Percentiles rank a stretch among this genome's conserved stretches.
phyloP scores from a whole-genome alignment of 2,888 invertebrate genomes.

The Agonopterix alstromeriana region DNA sequence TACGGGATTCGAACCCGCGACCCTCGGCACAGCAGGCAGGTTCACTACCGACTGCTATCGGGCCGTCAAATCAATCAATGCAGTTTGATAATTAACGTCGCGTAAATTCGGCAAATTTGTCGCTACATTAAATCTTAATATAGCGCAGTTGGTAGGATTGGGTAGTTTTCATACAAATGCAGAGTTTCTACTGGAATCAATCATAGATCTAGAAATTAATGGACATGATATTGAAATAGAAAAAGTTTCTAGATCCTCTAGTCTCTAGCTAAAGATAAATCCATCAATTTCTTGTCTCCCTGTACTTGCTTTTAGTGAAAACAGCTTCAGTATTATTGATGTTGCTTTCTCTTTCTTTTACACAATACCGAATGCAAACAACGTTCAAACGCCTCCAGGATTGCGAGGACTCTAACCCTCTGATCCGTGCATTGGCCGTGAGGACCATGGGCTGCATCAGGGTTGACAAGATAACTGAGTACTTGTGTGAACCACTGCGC shows the following conservation, averaged over 20 bases:
- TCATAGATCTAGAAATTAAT: not conserved
- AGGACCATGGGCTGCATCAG: slow-evolving; percentile 99
- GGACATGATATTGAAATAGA: not conserved
- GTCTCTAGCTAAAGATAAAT: too few species aligned
- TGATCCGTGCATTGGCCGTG: slow-evolving; percentile 98
- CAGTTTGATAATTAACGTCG: too few species aligned
- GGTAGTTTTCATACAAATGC: not conserved
- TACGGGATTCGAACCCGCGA: too few species aligned
- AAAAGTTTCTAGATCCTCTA: too few species aligned
- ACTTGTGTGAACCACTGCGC: slow-evolving; percentile 97
- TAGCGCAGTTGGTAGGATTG: too few species aligned
- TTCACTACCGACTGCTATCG: too few species aligned
- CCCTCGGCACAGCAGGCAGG: too few species aligned
- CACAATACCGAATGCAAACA: slow-evolving; percentile 38
- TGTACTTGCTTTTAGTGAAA: slow-evolving; percentile 40
- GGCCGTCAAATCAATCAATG: too few species aligned
- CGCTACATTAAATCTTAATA: too few species aligned
- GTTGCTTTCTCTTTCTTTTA: slow-evolving; percentile 48
- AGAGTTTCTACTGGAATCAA: not conserved
- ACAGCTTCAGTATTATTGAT: slow-evolving; percentile 25
- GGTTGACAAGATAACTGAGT: slow-evolving; percentile 99
- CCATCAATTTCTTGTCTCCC: not conserved
- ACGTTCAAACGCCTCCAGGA: slow-evolving; percentile 79
- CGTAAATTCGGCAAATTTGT: too few species aligned
- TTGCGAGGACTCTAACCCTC: slow-evolving; percentile 99